Base-by-base conservation (phyloP, 2,113 vertebrate species). In the Pyxicephalus adspersus region DNA sequence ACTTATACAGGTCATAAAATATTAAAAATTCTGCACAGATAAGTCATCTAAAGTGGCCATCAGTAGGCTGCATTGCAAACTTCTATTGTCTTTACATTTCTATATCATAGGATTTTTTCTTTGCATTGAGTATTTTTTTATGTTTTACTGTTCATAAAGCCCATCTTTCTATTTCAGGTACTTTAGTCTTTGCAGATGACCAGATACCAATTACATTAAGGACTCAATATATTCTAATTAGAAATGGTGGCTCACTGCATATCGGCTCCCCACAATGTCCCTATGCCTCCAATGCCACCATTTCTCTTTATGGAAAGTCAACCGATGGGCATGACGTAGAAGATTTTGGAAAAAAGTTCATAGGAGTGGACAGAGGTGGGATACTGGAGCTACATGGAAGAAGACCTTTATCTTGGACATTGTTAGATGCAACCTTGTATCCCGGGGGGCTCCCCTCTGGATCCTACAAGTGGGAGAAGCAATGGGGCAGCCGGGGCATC, bases 401-500 rank as follows among this genome's bases (percentile, higher is more conserved):
- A 19, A 84, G 72, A 18, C 64, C 66, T 0, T 75, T 74, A 31
- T 86, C 86, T 5, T 84, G 86, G 86, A 86, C 68, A 2, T 64
- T 86, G 9, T 72, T 82, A 77, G 77, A 81, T 34, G 64, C 77
- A 58, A 87, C 86, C 0, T 34, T 85, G 65, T 34, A 85, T 68
- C 76, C 87, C 8, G 86, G 86, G 0, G 86, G 86, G 5, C 77
- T 87, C 34, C 82, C 17, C 23, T 61, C 85, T 26, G 85, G 87
- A 4, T n/a, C 45, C 15, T 83, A 83, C n/a, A 71, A 25, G 61
- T 88, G 81, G 17, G 77, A 89, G 77, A 83, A 79, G 77, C 85
- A 50, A 1, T 77, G 89, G 87, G 85, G 85, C 66, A 86, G 85
- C 84, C 78, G 87, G 5, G 87, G 89, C 5, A 87, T 89, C 81